Conservation (phyloP, 2,888 invertebrate species). For the Xanthorhoe designata region DNA sequence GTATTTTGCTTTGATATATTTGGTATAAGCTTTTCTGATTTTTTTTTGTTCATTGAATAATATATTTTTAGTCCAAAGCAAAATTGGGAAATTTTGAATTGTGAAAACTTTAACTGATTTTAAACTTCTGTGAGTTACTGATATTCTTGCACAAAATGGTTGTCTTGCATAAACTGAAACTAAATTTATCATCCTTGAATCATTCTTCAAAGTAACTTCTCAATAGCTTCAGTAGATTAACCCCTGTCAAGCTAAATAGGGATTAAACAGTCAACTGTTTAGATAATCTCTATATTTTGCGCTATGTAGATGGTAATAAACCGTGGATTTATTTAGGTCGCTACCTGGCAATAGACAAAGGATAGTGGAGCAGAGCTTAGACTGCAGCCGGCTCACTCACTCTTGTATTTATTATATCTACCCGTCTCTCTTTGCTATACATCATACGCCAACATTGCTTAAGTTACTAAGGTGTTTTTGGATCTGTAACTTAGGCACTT, state of each 20-base stretch:
- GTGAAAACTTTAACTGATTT: too few species aligned
- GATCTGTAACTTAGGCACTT: neutral
- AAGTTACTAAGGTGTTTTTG: neutral
- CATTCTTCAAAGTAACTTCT: slow-evolving; percentile 6
- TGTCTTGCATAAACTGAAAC: neutral
- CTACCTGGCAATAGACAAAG: slow-evolving; percentile 39
- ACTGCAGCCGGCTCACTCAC: slow-evolving; percentile 6
- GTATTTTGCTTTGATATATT: neutral
- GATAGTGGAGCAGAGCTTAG: slow-evolving; percentile 24
- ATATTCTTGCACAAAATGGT: neutral
- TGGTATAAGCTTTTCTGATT: neutral
- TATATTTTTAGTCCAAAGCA: too few species aligned
- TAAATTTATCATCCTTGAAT: neutral
- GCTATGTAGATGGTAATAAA: slow-evolving; percentile 29
- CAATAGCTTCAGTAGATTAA: slow-evolving; percentile 23
- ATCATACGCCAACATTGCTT: neutral
- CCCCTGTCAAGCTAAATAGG: slow-evolving; percentile 23
- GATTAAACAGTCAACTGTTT: slow-evolving; percentile 28
- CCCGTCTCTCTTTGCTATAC: neutral
- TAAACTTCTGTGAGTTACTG: too few species aligned
- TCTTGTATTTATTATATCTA: neutral
- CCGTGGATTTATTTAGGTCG: slow-evolving; percentile 40
- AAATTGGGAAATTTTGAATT: too few species aligned
- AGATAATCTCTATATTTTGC: slow-evolving; percentile 25
- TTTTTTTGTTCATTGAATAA: too few species aligned